Evolutionary conservation across 2,113 vertebrate species (phyloP).

Genomic region (Gambusia holbrooki): DNA sequence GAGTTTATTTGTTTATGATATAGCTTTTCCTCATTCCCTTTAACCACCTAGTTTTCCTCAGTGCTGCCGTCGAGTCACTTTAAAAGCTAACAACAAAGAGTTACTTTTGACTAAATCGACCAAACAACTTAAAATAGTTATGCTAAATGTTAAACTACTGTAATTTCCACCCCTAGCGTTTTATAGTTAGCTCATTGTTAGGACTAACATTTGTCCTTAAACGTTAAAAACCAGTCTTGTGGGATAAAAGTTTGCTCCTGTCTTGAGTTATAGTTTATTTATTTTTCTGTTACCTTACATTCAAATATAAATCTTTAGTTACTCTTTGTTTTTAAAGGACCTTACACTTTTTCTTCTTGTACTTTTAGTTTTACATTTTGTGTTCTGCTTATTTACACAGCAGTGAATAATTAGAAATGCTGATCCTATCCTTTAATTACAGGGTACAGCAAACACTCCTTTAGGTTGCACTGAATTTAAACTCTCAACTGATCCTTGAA

Average conservation of each 20-base stretch:
- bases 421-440: background rate
- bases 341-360: no score
- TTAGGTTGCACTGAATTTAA: background rate
- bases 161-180: background rate
- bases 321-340: background rate
- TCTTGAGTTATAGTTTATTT: background rate
- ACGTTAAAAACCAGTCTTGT: no score
- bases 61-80: no score
- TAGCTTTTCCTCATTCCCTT: background rate
- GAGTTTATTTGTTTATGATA: conserved; percentile 23
- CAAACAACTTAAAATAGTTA: background rate
- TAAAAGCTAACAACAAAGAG: background rate
- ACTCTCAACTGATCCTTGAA: background rate
- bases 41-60: background rate
- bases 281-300: background rate
- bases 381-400: background rate
- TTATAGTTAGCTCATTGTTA: background rate
- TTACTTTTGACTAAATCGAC: background rate
- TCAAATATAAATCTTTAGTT: background rate
- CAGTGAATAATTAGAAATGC: background rate
- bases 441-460: background rate
- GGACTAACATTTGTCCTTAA: no score
- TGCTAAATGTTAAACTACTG: background rate
- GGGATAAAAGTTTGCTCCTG: background rate
- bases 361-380: background rate